Base-by-base conservation (phyloP, 1,140 invertebrate genomes). In the Argopecten irradians region DNA sequence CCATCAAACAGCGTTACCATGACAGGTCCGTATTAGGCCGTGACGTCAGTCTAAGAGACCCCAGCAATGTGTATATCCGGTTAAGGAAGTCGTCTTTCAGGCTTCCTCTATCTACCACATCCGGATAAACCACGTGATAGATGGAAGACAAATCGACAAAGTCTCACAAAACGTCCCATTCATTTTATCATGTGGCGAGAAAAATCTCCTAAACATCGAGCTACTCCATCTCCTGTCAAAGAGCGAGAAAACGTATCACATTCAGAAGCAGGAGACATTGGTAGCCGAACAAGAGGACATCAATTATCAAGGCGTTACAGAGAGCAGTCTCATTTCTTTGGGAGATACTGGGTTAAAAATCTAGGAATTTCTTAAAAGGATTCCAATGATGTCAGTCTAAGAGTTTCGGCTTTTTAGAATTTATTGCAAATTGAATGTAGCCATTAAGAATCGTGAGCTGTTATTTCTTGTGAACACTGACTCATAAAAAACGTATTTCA, bases 351-450 rank as follows among this genome's bases (percentile, higher is more conserved):
- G 55, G 55, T 28, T 71, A 71, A 71, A 71, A 46, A 46, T 71
- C 55, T 28, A n/a, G 55, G 55, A 71, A 71, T 71, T 71, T 28
- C 55, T 71, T 71, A 71, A 71, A 71, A 71, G 55, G 55, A 71
- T 71, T 71, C 55, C 55, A 71, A 71, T 71, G 55, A 28, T 28
- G 19, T 71, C 55, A 71, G 28, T 71, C 55, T 71, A 28, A 71
- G 19, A 71, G 55, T 71, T 71, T 71, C 55, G 55, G n/a, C 55
- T n/a, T 28, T 71, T 71, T 71, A 71, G 55, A 71, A 71, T 71
- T 71, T 71, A 71, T 71, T 71, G 55, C 55, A 71, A 71, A 71
- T 71, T 71, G 55, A 71, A 71, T 71, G n/a, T 71, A 16, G 55
- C 55, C 55, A 71, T 71, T 71, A 71, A 28, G 55, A 71, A 71